Base-by-base conservation (phyloP, 2,888 invertebrate species). In the Perithous albicinctus region DNA sequence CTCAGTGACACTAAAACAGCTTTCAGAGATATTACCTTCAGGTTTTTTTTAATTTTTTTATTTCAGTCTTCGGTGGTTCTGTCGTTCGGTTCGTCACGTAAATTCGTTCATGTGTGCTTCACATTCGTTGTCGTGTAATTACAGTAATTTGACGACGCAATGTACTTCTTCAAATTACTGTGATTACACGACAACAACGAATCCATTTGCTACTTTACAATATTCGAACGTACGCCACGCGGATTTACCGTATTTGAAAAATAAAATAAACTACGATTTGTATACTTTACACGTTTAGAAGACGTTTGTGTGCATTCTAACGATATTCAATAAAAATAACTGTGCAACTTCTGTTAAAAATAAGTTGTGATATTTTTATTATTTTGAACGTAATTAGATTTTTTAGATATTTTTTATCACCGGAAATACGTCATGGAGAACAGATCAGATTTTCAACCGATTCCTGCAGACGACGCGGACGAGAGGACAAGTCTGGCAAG, bases 401-500 rank as follows among this genome's bases (percentile, higher is more conserved):
- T n/a, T 7, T n/a, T 20, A 20, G 20, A 48, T 48, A 48, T 10
- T 51, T 20, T 51, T 12, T 20, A 23, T 10, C 48, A n/a, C 7
- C 32, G 18, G 6, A 56, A 26, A 32, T 4, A 20, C 7, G 20
- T 5, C 26, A 80, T 80, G 80, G 76, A 66, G n/a, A 51, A 35
- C 7, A 32, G 12, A 12, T 29, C 73, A 0, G 67, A 66, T 61
- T 72, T 77, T 63, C 72, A 67, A 43, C 46, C 35, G 32, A 20
- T 61, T 61, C 35, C 61, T 2, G 18, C 1, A 3, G n/a, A 66
- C 7, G 72, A 80, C 6, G 64, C 72, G 38, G 46, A 76, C 23
- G 76, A 76, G 1, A 26, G 23, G 35, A 43, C 72, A 18, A 80
- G 61, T 67, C 54, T 72, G 67, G 43, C 67, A 77, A 67, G 80